phyloP scores from a whole-genome alignment of 2,797 vertebrate genomes.

The Micropoecilia bifurca region DNA sequence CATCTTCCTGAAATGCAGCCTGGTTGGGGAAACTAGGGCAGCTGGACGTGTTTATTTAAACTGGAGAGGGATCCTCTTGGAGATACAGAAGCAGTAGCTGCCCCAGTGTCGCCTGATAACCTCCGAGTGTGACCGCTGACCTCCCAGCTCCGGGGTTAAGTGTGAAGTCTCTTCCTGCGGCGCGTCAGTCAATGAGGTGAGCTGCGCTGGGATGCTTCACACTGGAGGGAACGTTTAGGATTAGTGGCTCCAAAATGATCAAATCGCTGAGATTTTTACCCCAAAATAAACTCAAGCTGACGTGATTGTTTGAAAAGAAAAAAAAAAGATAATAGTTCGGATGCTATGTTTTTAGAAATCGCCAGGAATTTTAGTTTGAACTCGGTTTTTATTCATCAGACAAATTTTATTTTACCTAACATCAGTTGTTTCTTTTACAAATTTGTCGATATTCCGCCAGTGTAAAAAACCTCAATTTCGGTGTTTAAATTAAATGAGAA shows the following conservation, averaged over 20 bases:
- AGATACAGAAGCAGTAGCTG: constrained; percentile 24
- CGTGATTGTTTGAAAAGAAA: not conserved
- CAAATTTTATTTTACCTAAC: no score
- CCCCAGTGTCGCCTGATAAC: constrained; percentile 40
- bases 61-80: not conserved
- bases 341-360: not conserved
- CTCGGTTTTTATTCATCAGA: not conserved
- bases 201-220: not conserved
- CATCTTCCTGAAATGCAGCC: not conserved
- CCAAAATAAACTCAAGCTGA: not conserved
- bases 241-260: not conserved
- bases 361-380: not conserved
- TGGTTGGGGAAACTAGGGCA: not conserved
- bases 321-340: not conserved
- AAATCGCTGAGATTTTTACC: not conserved
- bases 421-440: no score
- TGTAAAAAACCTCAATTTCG: no score
- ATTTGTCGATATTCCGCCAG: no score
- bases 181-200: constrained; percentile 19
- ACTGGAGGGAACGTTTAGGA: not conserved
- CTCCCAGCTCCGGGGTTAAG: constrained; percentile 49
- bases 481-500: no score
- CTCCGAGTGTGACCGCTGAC: constrained; percentile 50
- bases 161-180: constrained; percentile 30
- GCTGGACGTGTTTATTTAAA: constrained; percentile 1